phyloP scores from a whole-genome alignment of 2,888 invertebrate genomes.

The Herminia tarsipennalis region DNA sequence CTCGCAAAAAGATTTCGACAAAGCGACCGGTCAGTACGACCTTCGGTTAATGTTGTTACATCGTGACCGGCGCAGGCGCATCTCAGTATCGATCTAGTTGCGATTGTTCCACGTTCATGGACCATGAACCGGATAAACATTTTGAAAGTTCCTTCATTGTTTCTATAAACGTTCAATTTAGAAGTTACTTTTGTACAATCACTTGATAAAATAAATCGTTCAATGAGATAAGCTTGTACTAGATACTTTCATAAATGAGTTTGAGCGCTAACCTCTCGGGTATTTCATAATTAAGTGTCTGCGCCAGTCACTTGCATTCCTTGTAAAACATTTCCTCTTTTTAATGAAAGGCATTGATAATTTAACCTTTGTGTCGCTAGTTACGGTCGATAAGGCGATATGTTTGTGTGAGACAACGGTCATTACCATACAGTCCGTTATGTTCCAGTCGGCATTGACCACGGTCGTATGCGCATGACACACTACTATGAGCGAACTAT shows the following conservation, averaged over 20 bases:
- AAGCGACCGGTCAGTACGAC: constrained; percentile 49
- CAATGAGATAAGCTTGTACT: too few species aligned
- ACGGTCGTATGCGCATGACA: constrained; percentile 56
- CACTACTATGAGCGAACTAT: constrained; percentile 48
- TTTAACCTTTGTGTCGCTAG: constrained; percentile 53
- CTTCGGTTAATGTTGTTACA: constrained; percentile 47
- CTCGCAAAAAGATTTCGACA: constrained; percentile 47
- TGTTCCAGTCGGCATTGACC: constrained; percentile 66
- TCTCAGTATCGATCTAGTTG: constrained; percentile 41
- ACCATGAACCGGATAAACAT: constrained; percentile 53
- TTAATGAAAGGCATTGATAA: constrained; percentile 51
- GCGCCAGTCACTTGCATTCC: constrained; percentile 33
- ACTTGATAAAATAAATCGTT: neutral
- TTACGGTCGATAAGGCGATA: constrained; percentile 45
- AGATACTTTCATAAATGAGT: constrained; percentile 28
- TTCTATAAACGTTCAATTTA: constrained; percentile 24
- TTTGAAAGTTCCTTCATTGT: constrained; percentile 50
- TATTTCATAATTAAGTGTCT: constrained; percentile 44
- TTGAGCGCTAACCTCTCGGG: constrained; percentile 14
- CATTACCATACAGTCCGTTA: constrained; percentile 69
- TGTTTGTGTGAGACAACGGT: constrained; percentile 53
- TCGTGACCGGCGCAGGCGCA: constrained; percentile 48
- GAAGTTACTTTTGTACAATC: constrained; percentile 12
- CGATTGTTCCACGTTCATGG: constrained; percentile 52
- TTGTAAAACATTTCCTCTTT: constrained; percentile 48